Evolutionary conservation across 2,797 vertebrate genomes (phyloP).

Genomic region (Syngnathus acus): DNA sequence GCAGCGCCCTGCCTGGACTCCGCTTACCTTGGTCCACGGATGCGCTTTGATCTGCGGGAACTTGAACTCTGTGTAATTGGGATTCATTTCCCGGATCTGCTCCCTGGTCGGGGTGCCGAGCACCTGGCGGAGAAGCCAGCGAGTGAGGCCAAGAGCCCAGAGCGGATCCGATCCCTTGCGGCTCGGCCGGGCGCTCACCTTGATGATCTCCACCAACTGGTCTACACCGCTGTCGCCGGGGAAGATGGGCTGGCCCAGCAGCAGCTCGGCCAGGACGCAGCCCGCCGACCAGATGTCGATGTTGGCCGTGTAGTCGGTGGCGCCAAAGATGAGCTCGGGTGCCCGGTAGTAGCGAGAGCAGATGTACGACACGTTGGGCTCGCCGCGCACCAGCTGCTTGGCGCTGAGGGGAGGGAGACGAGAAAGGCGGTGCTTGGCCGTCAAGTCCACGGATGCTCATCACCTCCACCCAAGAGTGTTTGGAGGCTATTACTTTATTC

Average conservation of each 20-base stretch:
- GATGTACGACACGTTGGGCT: constrained; percentile 93
- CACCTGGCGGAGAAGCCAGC: constrained; percentile 62
- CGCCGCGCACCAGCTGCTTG: constrained; percentile 87
- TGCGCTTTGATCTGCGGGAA: constrained; percentile 97
- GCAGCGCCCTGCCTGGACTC: no score
- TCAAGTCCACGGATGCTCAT: no score
- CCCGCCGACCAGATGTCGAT: constrained; percentile 95
- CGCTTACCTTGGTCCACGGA: constrained; percentile 85
- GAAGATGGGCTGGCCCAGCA: constrained; percentile 90
- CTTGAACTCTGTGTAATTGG: constrained; percentile 95
- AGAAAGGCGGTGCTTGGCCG: background rate
- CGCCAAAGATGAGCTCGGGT: constrained; percentile 92
- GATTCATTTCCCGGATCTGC: constrained; percentile 95
- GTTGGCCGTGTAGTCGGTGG: constrained; percentile 92
- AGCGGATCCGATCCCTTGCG: no score
- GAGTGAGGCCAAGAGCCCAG: background rate
- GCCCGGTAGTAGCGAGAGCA: constrained; percentile 93
- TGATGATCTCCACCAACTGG: constrained; percentile 94
- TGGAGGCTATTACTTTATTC: background rate
- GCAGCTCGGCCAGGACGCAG: constrained; percentile 86
- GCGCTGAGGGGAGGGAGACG: constrained; percentile 61
- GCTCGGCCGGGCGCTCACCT: constrained; percentile 59
- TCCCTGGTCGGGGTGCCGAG: constrained; percentile 90
- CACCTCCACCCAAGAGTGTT: background rate
- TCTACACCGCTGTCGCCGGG: constrained; percentile 91